A percentile compares a stretch with the other conserved stretches of the same genome.
Evolutionary conservation across 1,140 invertebrate species (phyloP).

Genomic region (Zaprionus inermis): DNA sequence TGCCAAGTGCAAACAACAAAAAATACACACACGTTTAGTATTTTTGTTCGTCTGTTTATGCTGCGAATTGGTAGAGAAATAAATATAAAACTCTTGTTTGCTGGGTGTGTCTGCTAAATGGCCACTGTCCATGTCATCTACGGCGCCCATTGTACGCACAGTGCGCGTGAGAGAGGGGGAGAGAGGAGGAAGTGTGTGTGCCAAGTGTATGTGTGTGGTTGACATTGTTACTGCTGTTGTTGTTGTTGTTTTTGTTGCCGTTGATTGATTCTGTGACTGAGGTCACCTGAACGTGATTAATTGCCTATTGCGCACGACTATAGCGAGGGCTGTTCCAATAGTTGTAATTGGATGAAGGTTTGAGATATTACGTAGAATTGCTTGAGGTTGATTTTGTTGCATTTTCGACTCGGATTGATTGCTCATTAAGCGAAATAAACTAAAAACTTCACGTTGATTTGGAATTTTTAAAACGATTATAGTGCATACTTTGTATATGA

Average conservation of each 20-base stretch:
- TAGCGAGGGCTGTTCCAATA: conserved; percentile 24
- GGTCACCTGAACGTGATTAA: conserved; percentile 78
- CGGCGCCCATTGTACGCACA: conserved; percentile 8
- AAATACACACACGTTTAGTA: conserved; percentile 43
- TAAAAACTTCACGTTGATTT: too few relatives aligned
- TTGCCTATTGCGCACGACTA: conserved; percentile 53
- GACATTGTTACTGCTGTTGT: conserved; percentile 37
- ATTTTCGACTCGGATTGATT: background rate
- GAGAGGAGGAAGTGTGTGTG: background rate
- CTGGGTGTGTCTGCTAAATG: conserved; percentile 78
- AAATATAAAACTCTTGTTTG: conserved; percentile 73
- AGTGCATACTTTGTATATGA: too few relatives aligned
- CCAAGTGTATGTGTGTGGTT: conserved; percentile 13
- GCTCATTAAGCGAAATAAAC: too few relatives aligned
- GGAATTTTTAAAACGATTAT: background rate
- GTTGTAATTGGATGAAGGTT: background rate
- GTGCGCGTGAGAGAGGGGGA: background rate
- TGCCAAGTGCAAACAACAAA: conserved; percentile 31
- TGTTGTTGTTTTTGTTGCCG: conserved; percentile 33
- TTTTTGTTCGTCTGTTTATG: conserved; percentile 56
- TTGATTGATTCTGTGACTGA: conserved; percentile 76
- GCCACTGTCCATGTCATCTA: conserved; percentile 61
- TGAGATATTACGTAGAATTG: background rate
- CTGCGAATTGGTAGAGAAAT: conserved; percentile 57
- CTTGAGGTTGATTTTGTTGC: background rate